Base-by-base conservation (phyloP, 2,113 vertebrate genomes). In the Thunnus maccoyii region DNA sequence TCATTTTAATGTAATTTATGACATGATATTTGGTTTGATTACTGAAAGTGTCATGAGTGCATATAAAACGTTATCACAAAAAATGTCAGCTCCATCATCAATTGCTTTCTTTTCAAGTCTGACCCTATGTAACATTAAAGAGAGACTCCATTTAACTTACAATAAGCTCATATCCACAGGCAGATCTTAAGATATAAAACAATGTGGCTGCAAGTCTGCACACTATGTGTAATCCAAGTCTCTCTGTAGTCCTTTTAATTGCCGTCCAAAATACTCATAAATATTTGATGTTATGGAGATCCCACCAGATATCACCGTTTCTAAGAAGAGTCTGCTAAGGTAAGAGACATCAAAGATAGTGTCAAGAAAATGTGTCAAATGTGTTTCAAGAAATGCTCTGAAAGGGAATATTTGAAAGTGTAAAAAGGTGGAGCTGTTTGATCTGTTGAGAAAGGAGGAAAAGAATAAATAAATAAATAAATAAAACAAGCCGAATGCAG, bases 341-440 rank as follows among this genome's bases (percentile, higher is more conserved):
- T 87, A 87, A 71, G 52, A 79, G 41, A 80, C 86, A 86, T 92
- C 85, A 91, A 91, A 91, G 80, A 79, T 20, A 36, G 78, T 82
- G 78, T 84, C 77, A 79, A 61, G 75, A 78, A 88, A 86, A 90
- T 86, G 87, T 84, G 84, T 86, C 87, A 91, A 78, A 85, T 58
- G 52, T 69, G 16, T 72, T 86, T 76, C 67, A 82, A 78, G 73
- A 89, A 87, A 86, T 36, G 17, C 68, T 22, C 71, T 86, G 52
- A 91, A 89, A 90, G 86, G 69, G 80, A 88, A 89, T 84, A 78
- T 88, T 66, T 90, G 52, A 90, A 72, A 77, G 76, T 57, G 20
- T 81, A 63, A 71, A 86, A 82, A 85, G 76, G 83, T 67, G 81
- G 86, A 82, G 64, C 65, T 25, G 57, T 85, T 84, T 89, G 83